Conservation (phyloP, 1,140 invertebrate species). For the Aethina tumida region DNA sequence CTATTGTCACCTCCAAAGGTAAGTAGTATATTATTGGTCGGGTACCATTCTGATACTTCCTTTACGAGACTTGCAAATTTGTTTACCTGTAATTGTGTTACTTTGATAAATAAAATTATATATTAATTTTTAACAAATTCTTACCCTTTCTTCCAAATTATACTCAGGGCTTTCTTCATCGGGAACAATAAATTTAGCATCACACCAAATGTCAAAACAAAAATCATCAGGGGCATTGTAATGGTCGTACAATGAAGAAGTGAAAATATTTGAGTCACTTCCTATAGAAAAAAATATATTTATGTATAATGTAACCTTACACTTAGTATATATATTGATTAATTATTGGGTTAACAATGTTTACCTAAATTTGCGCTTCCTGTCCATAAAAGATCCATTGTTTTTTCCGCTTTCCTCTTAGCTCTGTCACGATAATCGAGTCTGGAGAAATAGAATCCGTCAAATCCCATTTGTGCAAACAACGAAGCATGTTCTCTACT, state of each 20-base stretch:
- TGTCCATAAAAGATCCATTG: conserved; percentile 69
- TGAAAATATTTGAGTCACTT: conserved; percentile 51
- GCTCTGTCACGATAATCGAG: conserved; percentile 66
- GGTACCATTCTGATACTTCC: conserved; percentile 14
- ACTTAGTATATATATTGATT: background rate
- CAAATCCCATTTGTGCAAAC: conserved; percentile 57
- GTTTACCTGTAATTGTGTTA: conserved; percentile 17
- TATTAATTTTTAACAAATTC: conserved; percentile 3
- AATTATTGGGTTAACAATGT: background rate
- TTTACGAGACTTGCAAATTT: conserved; percentile 18
- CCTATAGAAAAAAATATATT: conserved; percentile 32
- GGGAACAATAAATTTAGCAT: conserved; percentile 70
- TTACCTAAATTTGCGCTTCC: conserved; percentile 46
- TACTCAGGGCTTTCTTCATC: conserved; percentile 56
- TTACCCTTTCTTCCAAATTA: conserved; percentile 56
- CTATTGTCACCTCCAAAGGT: conserved; percentile 32
- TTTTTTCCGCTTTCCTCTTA: conserved; percentile 47
- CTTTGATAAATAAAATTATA: background rate
- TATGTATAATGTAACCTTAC: background rate
- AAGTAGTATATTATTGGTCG: conserved; percentile 25
- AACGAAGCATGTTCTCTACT: conserved; percentile 56
- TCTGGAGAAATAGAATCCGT: conserved; percentile 64
- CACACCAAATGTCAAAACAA: conserved; percentile 78
- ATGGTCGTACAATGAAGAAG: conserved; percentile 59
- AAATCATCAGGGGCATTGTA: conserved; percentile 77